Conservation (phyloP, 2,888 invertebrate genomes). For the Germaria angustata region DNA sequence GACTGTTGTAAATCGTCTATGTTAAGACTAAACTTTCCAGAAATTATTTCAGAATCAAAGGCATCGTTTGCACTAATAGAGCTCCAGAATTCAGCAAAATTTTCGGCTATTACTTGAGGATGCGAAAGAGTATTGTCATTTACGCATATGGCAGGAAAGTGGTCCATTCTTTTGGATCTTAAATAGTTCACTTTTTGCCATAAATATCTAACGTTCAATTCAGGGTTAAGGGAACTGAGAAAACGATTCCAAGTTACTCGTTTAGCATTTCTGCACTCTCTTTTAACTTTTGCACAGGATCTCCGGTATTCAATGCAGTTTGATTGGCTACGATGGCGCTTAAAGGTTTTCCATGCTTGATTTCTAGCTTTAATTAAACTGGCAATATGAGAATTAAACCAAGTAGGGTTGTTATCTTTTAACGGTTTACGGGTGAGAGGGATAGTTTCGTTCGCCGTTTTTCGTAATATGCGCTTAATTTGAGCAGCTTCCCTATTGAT, state of each 20-base stretch:
- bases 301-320: too few relatives aligned
- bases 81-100: slow-evolving; percentile 1
- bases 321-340: background rate
- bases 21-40: background rate
- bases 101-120: background rate
- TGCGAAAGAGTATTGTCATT: background rate
- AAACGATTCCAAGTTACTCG: background rate
- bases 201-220: background rate
- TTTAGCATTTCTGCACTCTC: background rate
- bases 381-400: background rate
- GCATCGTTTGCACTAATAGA: background rate
- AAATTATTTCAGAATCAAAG: too few relatives aligned
- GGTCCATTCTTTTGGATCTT: background rate
- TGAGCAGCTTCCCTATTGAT: too few relatives aligned
- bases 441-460: background rate
- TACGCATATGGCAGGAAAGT: background rate
- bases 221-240: too few relatives aligned
- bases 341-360: background rate
- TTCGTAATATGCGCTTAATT: too few relatives aligned
- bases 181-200: background rate
- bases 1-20: background rate
- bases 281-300: too few relatives aligned
- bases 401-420: background rate
- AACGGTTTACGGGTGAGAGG: background rate
- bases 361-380: background rate